These are phyloP conservation scores for Acrobasis consociella DNA, from an alignment of 2,888 invertebrate species.

Conservation along the genomic window DNA sequence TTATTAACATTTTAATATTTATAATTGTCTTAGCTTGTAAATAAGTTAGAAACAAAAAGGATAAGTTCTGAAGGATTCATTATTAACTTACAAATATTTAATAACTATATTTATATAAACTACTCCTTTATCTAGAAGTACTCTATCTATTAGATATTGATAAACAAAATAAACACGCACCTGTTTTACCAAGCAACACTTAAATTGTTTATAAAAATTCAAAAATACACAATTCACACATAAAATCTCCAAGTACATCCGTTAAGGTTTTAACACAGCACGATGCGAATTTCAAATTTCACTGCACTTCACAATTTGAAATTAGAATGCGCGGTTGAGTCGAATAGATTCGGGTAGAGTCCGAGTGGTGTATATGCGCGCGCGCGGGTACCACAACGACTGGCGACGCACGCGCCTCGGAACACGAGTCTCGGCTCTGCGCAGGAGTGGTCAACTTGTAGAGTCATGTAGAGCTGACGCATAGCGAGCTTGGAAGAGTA, in stretches of 20 bases:
- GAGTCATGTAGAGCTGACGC: slow-evolving; percentile 16
- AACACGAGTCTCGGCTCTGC: slow-evolving; percentile 52
- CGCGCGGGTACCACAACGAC: slow-evolving; percentile 71
- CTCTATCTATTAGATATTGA: slow-evolving; percentile 23
- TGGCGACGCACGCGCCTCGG: slow-evolving; percentile 73
- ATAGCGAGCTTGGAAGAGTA: neutral
- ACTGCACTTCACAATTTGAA: slow-evolving; percentile 23
- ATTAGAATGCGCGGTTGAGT: slow-evolving; percentile 34
- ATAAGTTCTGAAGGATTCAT: neutral
- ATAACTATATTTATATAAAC: slow-evolving; percentile 19
- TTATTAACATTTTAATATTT: neutral
- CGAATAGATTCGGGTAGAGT: slow-evolving; percentile 6
- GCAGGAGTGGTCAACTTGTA: slow-evolving; percentile 54
- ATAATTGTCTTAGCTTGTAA: neutral
- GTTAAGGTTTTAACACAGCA: slow-evolving; percentile 32
- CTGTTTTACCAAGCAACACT: slow-evolving; percentile 24
- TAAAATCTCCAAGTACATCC: slow-evolving; percentile 49
- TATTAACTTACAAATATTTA: slow-evolving; percentile 9
- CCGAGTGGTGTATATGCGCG: slow-evolving; percentile 40
- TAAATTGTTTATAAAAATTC: slow-evolving; percentile 13
- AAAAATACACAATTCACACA: slow-evolving; percentile 13
- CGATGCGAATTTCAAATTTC: slow-evolving; percentile 54
- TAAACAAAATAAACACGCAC: slow-evolving; percentile 36
- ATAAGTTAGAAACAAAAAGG: neutral
- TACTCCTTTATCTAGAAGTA: slow-evolving; percentile 28